phyloP scores from a whole-genome alignment of 2,113 vertebrate genomes.

The Melospiza melodia region DNA sequence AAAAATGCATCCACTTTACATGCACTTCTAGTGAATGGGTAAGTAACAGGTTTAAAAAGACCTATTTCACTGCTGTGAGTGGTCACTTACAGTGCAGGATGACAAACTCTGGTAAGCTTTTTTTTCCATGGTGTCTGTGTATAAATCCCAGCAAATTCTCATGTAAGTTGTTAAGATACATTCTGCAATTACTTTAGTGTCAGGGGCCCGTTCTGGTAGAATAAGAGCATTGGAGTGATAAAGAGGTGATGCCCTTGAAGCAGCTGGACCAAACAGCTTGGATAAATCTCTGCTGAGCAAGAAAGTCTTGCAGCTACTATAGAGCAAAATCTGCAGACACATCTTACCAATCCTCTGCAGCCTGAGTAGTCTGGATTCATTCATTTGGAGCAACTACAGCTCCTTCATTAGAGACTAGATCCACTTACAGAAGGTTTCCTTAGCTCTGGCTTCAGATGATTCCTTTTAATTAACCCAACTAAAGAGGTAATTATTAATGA shows the following conservation, averaged over 20 bases:
- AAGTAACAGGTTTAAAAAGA: conserved; percentile 63
- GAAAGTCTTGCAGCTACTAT: background rate
- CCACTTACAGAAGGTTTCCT: background rate
- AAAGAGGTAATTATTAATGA: background rate
- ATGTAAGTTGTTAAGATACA: background rate
- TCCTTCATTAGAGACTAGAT: background rate
- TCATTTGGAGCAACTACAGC: background rate
- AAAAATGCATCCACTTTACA: conserved; percentile 84
- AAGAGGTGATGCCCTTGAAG: background rate
- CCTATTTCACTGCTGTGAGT: background rate
- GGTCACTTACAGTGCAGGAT: background rate
- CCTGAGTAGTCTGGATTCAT: background rate
- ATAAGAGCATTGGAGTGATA: background rate
- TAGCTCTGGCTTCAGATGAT: background rate
- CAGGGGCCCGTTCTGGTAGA: background rate
- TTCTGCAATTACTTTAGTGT: background rate
- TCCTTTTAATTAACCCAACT: background rate
- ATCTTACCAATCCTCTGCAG: background rate
- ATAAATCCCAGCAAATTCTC: background rate
- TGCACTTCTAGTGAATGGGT: conserved; percentile 82
- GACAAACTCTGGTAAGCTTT: background rate
- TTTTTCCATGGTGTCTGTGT: background rate
- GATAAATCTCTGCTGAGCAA: background rate
- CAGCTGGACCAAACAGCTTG: background rate
- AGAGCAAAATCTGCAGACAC: background rate